phyloP scores from a whole-genome alignment of 1,140 invertebrate genomes.

The Apis florea region DNA sequence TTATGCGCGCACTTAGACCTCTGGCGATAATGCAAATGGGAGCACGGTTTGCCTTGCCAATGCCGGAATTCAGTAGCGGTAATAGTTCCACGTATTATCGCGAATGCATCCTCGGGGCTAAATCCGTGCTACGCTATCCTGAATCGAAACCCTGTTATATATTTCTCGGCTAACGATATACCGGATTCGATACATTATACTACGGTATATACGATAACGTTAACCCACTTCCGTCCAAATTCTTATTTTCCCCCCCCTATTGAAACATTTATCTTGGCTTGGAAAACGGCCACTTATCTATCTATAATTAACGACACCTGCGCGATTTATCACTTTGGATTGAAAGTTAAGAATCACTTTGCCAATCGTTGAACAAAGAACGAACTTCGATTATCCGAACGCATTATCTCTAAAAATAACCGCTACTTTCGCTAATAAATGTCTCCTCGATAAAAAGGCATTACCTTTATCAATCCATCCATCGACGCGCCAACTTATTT shows the following conservation, averaged over 20 bases:
- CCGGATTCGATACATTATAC: background rate
- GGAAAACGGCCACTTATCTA: background rate
- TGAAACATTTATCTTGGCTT: background rate
- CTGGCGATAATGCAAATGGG: slow-evolving; percentile 65
- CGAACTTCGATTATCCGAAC: background rate
- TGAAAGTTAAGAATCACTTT: background rate
- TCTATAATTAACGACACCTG: background rate
- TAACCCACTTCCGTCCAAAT: slow-evolving; percentile 1
- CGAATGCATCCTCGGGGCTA: slow-evolving; percentile 21
- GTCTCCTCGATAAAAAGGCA: background rate
- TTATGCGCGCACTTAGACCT: slow-evolving; percentile 68
- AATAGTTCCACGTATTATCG: slow-evolving; percentile 62
- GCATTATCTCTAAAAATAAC: background rate
- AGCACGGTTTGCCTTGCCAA: slow-evolving; percentile 49
- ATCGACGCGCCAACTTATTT: background rate
- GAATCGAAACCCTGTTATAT: background rate
- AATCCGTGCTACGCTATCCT: background rate
- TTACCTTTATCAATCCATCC: background rate
- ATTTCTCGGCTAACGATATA: background rate
- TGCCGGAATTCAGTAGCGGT: slow-evolving; percentile 62
- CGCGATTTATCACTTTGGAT: background rate
- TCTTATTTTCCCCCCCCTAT: background rate
- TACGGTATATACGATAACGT: background rate
- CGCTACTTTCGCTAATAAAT: background rate
- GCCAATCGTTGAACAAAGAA: background rate